Conservation (phyloP, 2,888 invertebrate genomes). For the Ceriagrion tenellum region DNA sequence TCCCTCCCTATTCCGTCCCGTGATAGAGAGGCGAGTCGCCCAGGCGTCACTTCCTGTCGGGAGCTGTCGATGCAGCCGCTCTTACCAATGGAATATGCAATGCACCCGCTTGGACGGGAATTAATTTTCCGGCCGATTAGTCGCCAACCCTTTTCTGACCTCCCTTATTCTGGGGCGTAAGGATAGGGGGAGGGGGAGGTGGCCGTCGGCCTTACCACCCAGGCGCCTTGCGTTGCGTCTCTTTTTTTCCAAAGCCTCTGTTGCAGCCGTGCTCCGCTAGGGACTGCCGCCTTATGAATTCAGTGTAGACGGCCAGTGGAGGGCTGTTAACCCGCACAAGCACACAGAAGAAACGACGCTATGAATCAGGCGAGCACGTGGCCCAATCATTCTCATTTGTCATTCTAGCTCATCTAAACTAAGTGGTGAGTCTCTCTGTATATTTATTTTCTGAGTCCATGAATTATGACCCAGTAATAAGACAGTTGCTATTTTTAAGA, state of each 20-base stretch:
- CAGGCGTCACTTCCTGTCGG: not conserved
- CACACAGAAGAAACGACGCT: too few species aligned
- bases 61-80: not conserved
- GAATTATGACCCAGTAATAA: too few species aligned
- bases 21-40: not conserved
- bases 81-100: not conserved
- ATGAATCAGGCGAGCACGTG: too few species aligned
- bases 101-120: not conserved
- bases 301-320: too few species aligned
- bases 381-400: too few species aligned
- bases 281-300: not conserved
- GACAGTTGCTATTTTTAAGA: too few species aligned
- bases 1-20: not conserved
- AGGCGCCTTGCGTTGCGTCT: not conserved
- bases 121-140: conserved; percentile 29
- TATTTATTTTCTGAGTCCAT: too few species aligned
- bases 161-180: not conserved
- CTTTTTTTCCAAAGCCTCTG: not conserved
- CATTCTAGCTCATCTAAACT: too few species aligned
- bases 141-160: not conserved
- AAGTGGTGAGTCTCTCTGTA: too few species aligned
- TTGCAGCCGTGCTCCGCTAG: not conserved
- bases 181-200: not conserved
- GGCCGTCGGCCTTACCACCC: not conserved
- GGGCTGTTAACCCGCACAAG: too few species aligned